phyloP scores from a whole-genome alignment of 2,797 vertebrate species.

The Siniperca obscura region DNA sequence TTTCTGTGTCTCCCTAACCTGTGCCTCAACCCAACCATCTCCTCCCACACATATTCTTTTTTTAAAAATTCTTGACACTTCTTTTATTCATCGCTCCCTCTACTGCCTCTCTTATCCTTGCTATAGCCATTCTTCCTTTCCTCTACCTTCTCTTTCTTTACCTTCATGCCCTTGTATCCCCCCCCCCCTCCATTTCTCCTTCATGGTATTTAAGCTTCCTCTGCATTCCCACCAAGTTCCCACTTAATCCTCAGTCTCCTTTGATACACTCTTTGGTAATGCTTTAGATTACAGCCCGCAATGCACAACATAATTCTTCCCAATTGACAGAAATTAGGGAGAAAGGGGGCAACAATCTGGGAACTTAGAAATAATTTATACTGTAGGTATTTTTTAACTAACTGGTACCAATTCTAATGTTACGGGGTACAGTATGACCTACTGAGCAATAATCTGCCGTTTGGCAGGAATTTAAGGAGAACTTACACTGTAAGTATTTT shows the following conservation, averaged over 20 bases:
- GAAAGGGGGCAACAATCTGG: neutral
- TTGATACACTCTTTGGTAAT: constrained; percentile 43
- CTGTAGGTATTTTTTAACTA: no score
- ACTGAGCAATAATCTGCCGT: no score
- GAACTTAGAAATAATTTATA: no score
- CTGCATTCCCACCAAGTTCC: constrained; percentile 28
- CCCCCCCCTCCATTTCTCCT: constrained; percentile 9
- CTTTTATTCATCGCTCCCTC: constrained; percentile 9
- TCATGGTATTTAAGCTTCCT: constrained; percentile 54
- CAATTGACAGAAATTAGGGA: neutral
- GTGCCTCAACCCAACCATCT: constrained; percentile 1
- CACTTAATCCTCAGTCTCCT: constrained; percentile 37
- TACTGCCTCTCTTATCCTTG: constrained; percentile 8
- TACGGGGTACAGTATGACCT: no score
- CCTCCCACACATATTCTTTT: constrained; percentile 23
- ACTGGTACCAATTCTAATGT: no score
- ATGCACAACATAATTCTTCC: neutral
- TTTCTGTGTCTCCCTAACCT: constrained; percentile 15
- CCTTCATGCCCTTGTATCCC: constrained; percentile 27
- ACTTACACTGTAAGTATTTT: no score
- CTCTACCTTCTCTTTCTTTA: constrained; percentile 12
- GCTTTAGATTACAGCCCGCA: neutral
- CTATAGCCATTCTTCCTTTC: constrained; percentile 1
- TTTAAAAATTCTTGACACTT: neutral
- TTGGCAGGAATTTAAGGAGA: no score